phyloP scores from a whole-genome alignment of 2,888 invertebrate species.

The Ephialtes manifestator region DNA sequence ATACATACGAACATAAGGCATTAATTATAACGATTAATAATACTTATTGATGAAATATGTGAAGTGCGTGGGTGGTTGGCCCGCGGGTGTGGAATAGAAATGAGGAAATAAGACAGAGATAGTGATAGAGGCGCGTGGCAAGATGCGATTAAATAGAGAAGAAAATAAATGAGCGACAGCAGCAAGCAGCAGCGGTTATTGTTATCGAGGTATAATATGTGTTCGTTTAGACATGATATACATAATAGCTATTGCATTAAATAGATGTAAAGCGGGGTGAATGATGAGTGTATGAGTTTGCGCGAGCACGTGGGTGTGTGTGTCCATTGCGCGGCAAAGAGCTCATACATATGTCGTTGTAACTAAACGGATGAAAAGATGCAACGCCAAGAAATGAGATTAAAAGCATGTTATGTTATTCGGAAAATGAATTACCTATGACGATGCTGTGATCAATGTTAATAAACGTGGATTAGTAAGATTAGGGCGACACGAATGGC shows the following conservation, averaged over 20 bases:
- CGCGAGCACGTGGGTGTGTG: conserved; percentile 10
- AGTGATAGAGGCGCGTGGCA: conserved; percentile 21
- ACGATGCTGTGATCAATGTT: conserved; percentile 52
- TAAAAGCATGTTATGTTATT: conserved; percentile 38
- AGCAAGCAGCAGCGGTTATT: conserved; percentile 74
- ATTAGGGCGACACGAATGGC: neutral
- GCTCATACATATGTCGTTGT: conserved; percentile 52
- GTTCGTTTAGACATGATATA: conserved; percentile 84
- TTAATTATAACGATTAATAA: conserved; percentile 68
- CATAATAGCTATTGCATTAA: conserved; percentile 81
- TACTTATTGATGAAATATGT: conserved; percentile 53
- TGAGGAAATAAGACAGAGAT: conserved; percentile 30
- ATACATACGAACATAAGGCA: conserved; percentile 69
- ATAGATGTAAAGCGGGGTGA: conserved; percentile 61
- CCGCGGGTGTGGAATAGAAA: conserved; percentile 61
- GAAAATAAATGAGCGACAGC: conserved; percentile 64
- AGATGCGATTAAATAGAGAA: conserved; percentile 50
- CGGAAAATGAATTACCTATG: conserved; percentile 59
- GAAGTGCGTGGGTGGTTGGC: conserved; percentile 58
- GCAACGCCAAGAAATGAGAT: conserved; percentile 22
- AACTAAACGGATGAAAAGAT: conserved; percentile 31
- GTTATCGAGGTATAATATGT: conserved; percentile 85
- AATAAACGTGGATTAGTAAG: neutral
- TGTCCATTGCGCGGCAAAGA: conserved; percentile 44
- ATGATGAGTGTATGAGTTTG: conserved; percentile 29